Evolutionary conservation across 2,888 invertebrate genomes (phyloP), one percentile per base, ranked within the genome.

Genomic region (Heliothis peltigera): DNA sequence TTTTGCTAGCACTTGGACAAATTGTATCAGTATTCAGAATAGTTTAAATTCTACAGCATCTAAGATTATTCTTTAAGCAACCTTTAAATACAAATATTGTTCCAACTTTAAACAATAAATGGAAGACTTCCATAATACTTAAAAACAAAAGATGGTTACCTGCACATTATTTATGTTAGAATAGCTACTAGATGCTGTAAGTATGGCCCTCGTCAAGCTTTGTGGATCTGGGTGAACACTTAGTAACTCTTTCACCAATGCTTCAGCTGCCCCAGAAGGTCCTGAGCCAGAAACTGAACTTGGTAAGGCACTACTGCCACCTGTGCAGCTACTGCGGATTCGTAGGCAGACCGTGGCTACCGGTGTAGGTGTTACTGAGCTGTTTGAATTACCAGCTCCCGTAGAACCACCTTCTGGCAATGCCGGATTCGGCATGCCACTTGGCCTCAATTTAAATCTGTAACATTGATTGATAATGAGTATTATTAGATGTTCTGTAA

Each of bases 401-500:
- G 94, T 94, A 0, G 94, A 93, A 7, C 94, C 94, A 60, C 92
- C 93, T 81, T 95, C 95, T 17, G 94, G 94, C 70, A 95, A 81
- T n/a, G 94, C 92, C 15, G 93, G 94, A 71, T 94, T 95, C 1
- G 94, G 92, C 76, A 94, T 91, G 10, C 91, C 91, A 80, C 90
- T 93, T 28, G 95, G 94, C 52, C 95, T 90, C 71, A 95, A 85
- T 81, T 96, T 95, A 84, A 96, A 96, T 81, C 96, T 96, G 87
- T 55, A 83, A 82, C 2, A 52, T 60, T 65, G 46, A 44, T 52
- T 17, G 17, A 6, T 17, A 42, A n/a, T n/a, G n/a, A n/a, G n/a
- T 42, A 42, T 6, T 42, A 42, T n/a, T 17, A 0, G n/a, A n/a
- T 15, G 1, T 5, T 39, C n/a, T 15, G 6, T 39, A 6, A n/a